phyloP scores from a whole-genome alignment of 2,888 invertebrate species.

The Limnephilus rhombicus region DNA sequence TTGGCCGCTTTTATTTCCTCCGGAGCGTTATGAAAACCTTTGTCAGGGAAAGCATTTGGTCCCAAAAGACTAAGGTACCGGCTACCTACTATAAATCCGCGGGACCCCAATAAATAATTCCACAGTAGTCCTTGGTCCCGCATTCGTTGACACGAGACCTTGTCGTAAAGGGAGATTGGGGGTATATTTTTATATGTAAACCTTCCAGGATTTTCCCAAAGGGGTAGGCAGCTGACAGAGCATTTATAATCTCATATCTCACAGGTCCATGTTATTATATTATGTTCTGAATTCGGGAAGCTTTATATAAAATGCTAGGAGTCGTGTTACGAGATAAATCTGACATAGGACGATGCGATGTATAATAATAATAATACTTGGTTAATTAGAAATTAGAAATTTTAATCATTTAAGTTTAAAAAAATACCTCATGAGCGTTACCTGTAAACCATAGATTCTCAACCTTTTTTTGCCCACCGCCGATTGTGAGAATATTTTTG shows the following conservation, averaged over 20 bases:
- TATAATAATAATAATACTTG: no score
- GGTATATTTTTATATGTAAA: background rate
- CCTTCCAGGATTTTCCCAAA: background rate
- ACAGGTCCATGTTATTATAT: background rate
- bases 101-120: constrained; percentile 41
- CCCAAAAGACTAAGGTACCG: constrained; percentile 9
- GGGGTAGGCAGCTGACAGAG: background rate
- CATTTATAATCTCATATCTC: background rate
- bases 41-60: constrained; percentile 29
- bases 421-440: no score
- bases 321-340: background rate
- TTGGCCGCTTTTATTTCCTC: constrained; percentile 25
- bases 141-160: constrained; percentile 17
- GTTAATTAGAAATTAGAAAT: no score
- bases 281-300: background rate
- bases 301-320: background rate
- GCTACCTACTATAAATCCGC: constrained; percentile 31
- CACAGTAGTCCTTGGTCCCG: constrained; percentile 2
- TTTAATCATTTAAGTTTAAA: no score
- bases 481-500: no score
- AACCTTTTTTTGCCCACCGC: no score
- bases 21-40: constrained; percentile 34
- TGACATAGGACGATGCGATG: background rate
- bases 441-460: no score
- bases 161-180: constrained; percentile 34